These are phyloP conservation scores for Mesembrinibis cayennensis DNA, from an alignment of 2,113 vertebrate genomes.

Conservation along the genomic window DNA sequence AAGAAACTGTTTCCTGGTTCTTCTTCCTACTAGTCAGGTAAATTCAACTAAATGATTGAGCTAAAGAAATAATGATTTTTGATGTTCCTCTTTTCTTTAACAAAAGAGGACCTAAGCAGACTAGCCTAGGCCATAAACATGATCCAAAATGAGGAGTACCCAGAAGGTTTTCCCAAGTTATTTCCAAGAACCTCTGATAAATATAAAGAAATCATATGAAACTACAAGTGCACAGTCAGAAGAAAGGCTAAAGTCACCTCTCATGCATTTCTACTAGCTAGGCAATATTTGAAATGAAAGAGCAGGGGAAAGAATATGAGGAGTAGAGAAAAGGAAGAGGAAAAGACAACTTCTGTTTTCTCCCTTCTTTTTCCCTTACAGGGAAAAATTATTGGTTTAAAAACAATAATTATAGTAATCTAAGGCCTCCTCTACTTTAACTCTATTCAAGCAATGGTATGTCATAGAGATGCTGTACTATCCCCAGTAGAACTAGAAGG, in stretches of 20 bases:
- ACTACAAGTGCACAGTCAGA: not conserved
- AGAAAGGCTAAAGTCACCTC: not conserved
- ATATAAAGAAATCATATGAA: not conserved
- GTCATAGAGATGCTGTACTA: not conserved
- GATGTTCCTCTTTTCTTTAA: not conserved
- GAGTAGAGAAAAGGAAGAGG: not conserved
- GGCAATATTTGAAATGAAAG: not conserved
- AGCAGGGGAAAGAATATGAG: not conserved
- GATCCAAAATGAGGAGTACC: not conserved
- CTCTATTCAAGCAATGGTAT: not conserved
- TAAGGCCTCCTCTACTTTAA: not conserved
- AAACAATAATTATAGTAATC: not conserved
- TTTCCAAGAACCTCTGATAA: not conserved
- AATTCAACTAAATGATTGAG: not conserved
- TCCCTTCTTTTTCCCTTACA: not conserved
- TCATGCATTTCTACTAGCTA: not conserved
- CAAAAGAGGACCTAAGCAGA: not conserved
- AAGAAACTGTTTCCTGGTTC: not conserved
- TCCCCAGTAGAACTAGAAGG: not conserved
- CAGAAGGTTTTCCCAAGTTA: not conserved
- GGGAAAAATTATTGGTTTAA: not conserved
- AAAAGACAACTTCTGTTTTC: not conserved
- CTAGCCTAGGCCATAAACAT: not conserved
- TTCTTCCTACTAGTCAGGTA: not conserved
- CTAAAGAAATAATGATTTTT: not conserved